These are phyloP conservation scores for Sander lucioperca DNA, from an alignment of 2,113 vertebrate genomes.

Conservation along the genomic window DNA sequence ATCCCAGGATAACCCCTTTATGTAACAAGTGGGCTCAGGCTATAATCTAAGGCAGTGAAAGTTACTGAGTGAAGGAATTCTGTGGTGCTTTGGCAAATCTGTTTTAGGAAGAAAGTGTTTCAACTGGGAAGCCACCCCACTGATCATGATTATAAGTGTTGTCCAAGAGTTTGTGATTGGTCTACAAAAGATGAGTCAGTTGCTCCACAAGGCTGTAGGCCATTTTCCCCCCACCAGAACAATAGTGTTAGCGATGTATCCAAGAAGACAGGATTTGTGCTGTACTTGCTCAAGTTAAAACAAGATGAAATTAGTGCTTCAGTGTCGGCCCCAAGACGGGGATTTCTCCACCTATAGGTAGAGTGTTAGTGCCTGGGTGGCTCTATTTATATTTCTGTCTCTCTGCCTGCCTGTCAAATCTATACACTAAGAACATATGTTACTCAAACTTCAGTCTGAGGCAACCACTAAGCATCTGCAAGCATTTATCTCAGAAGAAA, in stretches of 20 bases:
- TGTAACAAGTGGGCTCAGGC: conserved; percentile 55
- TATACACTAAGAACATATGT: conserved; percentile 48
- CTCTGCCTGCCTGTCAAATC: conserved; percentile 18
- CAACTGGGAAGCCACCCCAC: conserved; percentile 55
- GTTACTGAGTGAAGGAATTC: conserved; percentile 61
- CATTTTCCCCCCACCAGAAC: conserved; percentile 59
- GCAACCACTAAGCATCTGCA: conserved; percentile 74
- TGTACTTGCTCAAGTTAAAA: conserved; percentile 51
- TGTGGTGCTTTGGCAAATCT: conserved; percentile 54
- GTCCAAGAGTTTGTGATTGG: conserved; percentile 64
- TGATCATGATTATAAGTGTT: conserved; percentile 59
- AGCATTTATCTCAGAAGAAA: conserved; percentile 67
- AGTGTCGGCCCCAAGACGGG: not conserved
- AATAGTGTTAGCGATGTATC: conserved; percentile 33
- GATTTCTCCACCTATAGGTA: conserved; percentile 15
- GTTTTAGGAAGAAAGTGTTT: conserved; percentile 74
- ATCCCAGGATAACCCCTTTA: conserved; percentile 77
- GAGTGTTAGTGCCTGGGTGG: conserved; percentile 1
- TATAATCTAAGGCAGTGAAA: conserved; percentile 56
- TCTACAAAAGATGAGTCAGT: conserved; percentile 76
- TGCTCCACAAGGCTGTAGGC: conserved; percentile 64
- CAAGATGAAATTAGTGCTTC: conserved; percentile 27
- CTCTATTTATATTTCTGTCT: conserved; percentile 18
- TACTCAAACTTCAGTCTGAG: conserved; percentile 58
- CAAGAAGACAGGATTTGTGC: conserved; percentile 53